Evolutionary conservation across 2,888 invertebrate genomes (phyloP), one percentile per base, ranked within the genome.

Genomic region (Diaperis boleti): DNA sequence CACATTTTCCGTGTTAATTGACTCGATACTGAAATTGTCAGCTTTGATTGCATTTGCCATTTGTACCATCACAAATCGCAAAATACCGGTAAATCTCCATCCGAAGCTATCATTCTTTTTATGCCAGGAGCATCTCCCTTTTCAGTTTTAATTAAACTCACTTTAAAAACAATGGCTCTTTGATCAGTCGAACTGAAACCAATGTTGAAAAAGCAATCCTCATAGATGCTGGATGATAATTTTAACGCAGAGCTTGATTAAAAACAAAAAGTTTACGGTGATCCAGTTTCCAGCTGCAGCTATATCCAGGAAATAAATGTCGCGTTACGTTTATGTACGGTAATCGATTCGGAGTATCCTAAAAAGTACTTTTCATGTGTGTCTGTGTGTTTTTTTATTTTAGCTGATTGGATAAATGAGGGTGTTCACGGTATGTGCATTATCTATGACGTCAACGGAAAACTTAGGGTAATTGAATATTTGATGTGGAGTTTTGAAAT

Each of bases 231-330:
- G 37, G 37, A 37, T 37, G 14, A 37, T 37, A 13, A 37, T 37
- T 37, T 37, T 3, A 37, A 13, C 37, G 33, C n/a, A 10, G 13
- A 2, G 22, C 8, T 10, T 42, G 18, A 22, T 22, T 22, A 22
- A 22, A 44, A 44, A 42, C 42, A 20, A 42, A 42, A 10, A 22
- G 44, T 44, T 44, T 22, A 15, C 13, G 3, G 20, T 44, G 22
- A 44, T 44, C 20, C 44, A 20, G 10, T 41, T 44, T 44, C 22
- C 20, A 20, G 6, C 20, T 10, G 3, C 17, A 18, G 18, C 20
- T n/a, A n/a, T 22, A 22, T 22, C 37, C 37, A 37, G 44, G 44
- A 44, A 44, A 44, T 44, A 20, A 44, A 20, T 44, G 37, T 37
- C 37, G 8, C 14, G 37, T 37, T 37, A 14, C 14, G 14, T 37